Base-by-base conservation (phyloP, 2,888 invertebrate species). In the Meiosimyza platycephala region DNA sequence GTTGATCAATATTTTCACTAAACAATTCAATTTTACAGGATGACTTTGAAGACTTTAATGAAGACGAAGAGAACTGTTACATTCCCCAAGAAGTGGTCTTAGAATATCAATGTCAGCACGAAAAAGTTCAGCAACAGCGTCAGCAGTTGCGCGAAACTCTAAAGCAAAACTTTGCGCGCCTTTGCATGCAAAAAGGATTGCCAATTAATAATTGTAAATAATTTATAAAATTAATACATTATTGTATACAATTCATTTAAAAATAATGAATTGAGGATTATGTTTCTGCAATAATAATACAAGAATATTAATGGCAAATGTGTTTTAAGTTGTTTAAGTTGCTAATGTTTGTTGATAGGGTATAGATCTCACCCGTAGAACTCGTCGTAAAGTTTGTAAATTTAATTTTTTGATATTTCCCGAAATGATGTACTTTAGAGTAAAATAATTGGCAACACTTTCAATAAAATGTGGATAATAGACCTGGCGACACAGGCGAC, bases 21-120 rank as follows among this genome's bases (percentile, higher is more conserved):
- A 12, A 33, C 7, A 2, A 5, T 3, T 33, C 12, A 59, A 68
- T 70, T 72, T 74, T 76, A 4, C 83, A 95, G 94, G 93, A 94
- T 82, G 92, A 92, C 77, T 93, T 92, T 89, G 92, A 94, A 78
- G 94, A 92, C 78, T 91, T 93, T 76, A 93, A 93, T 79, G 92
- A 93, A 83, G 93, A 93, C 79, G 91, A 93, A 92, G 85, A 81
- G 72, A 90, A 93, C 93, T 93, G 84, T 83, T 84, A 85, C 89
- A 96, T 96, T 89, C 95, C 96, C 78, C 92, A 93, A 80, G 96
- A 96, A 88, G 96, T 96, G 86, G 93, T 97, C 78, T 90, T 92
- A 88, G 94, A 94, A 88, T 96, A 95, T 87, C 93, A 94, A 89
- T 93, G 93, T 78, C 93, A 93, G 84, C 90, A 90, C 85, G 91